A percentile compares a stretch with the other conserved stretches of the same genome.
Evolutionary conservation across 2,888 invertebrate genomes (phyloP).

Genomic region (Baronia brevicornis): DNA sequence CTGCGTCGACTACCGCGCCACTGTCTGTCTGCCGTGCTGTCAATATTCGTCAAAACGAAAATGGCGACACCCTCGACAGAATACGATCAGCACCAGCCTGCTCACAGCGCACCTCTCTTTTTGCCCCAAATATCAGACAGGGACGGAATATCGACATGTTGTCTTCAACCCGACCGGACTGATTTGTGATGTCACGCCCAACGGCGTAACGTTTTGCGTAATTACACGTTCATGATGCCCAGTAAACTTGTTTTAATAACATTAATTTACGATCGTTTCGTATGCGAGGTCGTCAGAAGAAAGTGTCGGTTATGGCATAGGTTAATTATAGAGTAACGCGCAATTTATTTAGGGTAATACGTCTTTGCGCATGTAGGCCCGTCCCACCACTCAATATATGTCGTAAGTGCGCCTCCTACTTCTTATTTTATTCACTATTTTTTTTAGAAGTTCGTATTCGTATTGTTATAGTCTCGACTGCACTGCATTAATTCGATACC

Average conservation of each 20-base stretch:
- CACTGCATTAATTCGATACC: constrained; percentile 58
- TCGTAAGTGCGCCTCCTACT: constrained; percentile 71
- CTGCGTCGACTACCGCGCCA: constrained; percentile 69
- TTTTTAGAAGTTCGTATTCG: constrained; percentile 56
- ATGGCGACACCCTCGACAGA: constrained; percentile 81
- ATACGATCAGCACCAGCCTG: constrained; percentile 69
- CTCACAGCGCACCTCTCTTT: constrained; percentile 39
- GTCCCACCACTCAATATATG: constrained; percentile 75
- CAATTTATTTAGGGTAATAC: constrained; percentile 47
- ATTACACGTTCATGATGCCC: constrained; percentile 62
- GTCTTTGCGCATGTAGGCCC: constrained; percentile 73
- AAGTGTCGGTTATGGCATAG: constrained; percentile 54
- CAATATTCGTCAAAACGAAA: constrained; percentile 84
- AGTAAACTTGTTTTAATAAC: constrained; percentile 71
- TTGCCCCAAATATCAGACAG: constrained; percentile 29
- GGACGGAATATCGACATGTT: constrained; percentile 52
- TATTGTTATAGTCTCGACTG: no score
- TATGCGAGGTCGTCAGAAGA: constrained; percentile 56
- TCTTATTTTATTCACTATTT: constrained; percentile 70
- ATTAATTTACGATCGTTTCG: constrained; percentile 61
- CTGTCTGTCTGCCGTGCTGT: constrained; percentile 77
- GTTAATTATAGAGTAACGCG: constrained; percentile 47
- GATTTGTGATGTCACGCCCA: constrained; percentile 76
- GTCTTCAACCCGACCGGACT: constrained; percentile 65
- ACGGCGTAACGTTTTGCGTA: constrained; percentile 75